Evolutionary conservation across 2,797 vertebrate genomes (phyloP).

Genomic region (Coregonus sp.): DNA sequence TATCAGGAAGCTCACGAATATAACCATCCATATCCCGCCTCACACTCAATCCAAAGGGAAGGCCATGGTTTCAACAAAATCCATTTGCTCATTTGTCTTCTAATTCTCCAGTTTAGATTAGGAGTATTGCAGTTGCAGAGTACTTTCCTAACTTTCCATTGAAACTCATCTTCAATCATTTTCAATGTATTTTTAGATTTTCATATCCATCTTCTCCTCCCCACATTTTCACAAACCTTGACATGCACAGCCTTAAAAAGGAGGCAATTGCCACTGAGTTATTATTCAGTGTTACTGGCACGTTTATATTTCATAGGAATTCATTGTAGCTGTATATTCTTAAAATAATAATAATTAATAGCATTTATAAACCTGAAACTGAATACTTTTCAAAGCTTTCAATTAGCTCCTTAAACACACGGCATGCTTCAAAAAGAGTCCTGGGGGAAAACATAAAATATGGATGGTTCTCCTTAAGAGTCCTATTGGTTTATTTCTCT

Average conservation of each 20-base stretch:
- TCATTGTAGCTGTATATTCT: too few species aligned
- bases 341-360: too few species aligned
- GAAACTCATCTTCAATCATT: conserved; percentile 3
- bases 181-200: not conserved
- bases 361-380: too few species aligned
- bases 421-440: too few species aligned
- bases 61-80: conserved; percentile 8
- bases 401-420: too few species aligned
- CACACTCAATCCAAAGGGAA: conserved; percentile 9
- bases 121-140: not conserved
- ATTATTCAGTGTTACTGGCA: too few species aligned
- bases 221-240: not conserved
- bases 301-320: too few species aligned
- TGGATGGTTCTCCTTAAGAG: too few species aligned
- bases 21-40: not conserved
- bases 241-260: conserved; percentile 12
- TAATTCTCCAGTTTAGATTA: not conserved
- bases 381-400: too few species aligned
- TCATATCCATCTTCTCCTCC: not conserved
- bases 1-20: not conserved
- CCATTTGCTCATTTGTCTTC: conserved; percentile 7
- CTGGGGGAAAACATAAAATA: too few species aligned
- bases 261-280: too few species aligned
- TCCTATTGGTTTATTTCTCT: too few species aligned
- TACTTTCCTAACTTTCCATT: not conserved